phyloP scores from a whole-genome alignment of 2,113 vertebrate genomes.

The Pluvialis apricaria region DNA sequence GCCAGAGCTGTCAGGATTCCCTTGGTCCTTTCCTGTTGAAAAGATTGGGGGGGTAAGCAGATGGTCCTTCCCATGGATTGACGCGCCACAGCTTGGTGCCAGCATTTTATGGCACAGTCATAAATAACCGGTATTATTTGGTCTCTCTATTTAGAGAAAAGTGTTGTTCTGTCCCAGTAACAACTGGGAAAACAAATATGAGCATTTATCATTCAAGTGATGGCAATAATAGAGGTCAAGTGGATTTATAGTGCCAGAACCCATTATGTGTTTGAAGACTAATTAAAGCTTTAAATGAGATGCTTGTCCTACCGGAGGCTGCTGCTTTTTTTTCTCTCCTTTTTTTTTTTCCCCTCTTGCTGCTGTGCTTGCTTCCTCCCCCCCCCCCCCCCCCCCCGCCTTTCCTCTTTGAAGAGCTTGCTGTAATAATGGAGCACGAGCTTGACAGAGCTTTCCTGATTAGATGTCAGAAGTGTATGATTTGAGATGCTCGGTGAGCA shows the following conservation, averaged over 20 bases:
- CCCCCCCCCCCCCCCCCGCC: background rate
- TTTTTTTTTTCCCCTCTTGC: background rate
- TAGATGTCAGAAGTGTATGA: background rate
- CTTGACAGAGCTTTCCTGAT: slow-evolving; percentile 8
- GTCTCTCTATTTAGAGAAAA: background rate
- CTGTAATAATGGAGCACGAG: background rate
- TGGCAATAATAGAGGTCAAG: slow-evolving; percentile 59
- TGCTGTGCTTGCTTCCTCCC: background rate
- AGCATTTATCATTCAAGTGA: slow-evolving; percentile 25
- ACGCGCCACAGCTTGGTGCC: background rate
- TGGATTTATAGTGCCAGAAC: slow-evolving; percentile 53
- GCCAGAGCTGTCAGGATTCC: background rate
- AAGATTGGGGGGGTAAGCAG: background rate
- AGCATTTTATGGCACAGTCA: background rate
- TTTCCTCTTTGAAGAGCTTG: background rate
- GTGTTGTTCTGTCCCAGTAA: slow-evolving; percentile 8
- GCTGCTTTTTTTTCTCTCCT: background rate
- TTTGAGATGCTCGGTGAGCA: background rate
- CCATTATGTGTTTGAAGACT: slow-evolving; percentile 58
- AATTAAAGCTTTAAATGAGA: slow-evolving; percentile 57
- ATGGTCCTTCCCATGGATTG: background rate
- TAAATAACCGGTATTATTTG: slow-evolving; percentile 29
- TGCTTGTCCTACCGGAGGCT: slow-evolving; percentile 34
- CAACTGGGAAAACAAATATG: slow-evolving; percentile 42
- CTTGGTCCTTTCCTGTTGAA: background rate